A percentile compares a stretch with the other conserved stretches of the same genome.
Evolutionary conservation across 2,113 vertebrate genomes (phyloP).

Genomic region (Ranitomeya variabilis): DNA sequence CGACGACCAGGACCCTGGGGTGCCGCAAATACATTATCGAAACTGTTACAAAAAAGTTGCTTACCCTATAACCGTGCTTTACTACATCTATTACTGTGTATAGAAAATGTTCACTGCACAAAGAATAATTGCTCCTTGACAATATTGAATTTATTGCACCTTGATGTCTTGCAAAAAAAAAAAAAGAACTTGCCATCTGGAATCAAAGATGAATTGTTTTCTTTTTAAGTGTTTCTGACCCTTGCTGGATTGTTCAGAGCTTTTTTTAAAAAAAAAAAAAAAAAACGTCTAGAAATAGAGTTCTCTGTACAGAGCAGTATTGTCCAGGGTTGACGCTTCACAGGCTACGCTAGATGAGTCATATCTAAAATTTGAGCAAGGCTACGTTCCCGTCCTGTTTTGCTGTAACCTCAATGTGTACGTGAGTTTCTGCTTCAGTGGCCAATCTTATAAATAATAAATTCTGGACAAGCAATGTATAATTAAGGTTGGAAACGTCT

Average conservation of each 20-base stretch:
- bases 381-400: neutral
- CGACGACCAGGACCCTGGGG: too few relatives aligned
- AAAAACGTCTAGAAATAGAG: neutral
- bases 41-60: too few relatives aligned
- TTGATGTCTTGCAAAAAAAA: neutral
- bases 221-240: neutral
- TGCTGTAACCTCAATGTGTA: slow-evolving; percentile 30
- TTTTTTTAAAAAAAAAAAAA: neutral
- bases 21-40: too few relatives aligned
- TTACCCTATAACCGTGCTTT: too few relatives aligned
- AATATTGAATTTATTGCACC: neutral
- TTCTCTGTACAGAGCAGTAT: neutral
- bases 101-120: neutral
- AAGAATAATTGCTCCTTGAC: neutral
- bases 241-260: neutral
- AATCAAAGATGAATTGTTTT: neutral
- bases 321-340: neutral
- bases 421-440: slow-evolving; percentile 26
- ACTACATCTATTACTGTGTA: too few relatives aligned
- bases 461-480: slow-evolving; percentile 45
- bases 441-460: slow-evolving; percentile 55
- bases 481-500: slow-evolving; percentile 46
- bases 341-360: slow-evolving; percentile 25
- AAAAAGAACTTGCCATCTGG: neutral
- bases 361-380: slow-evolving; percentile 2